Evolutionary conservation across 2,888 invertebrate species (phyloP).

Genomic region (Dermolepida albohirtum): DNA sequence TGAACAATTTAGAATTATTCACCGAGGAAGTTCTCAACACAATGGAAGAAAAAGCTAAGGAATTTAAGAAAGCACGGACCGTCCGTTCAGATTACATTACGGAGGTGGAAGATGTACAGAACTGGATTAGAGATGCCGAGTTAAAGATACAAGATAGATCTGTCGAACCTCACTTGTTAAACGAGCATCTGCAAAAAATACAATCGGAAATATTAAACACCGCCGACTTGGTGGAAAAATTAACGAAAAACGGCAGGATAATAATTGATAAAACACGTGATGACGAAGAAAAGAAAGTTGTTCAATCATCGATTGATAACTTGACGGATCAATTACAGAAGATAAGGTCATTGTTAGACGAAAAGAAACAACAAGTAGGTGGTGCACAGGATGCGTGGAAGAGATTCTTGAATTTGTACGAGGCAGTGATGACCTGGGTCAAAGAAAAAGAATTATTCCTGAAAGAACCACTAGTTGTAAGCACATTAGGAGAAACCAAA

Average conservation of each 20-base stretch:
- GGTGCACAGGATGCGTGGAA: slow-evolving; percentile 91
- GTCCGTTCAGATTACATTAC: slow-evolving; percentile 82
- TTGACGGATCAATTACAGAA: slow-evolving; percentile 83
- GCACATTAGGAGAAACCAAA: slow-evolving; percentile 83
- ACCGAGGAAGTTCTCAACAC: slow-evolving; percentile 82
- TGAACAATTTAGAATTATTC: slow-evolving; percentile 84
- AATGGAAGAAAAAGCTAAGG: slow-evolving; percentile 90
- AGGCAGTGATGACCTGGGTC: slow-evolving; percentile 86
- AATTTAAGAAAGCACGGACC: slow-evolving; percentile 87
- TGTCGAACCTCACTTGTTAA: slow-evolving; percentile 80
- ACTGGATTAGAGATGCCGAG: slow-evolving; percentile 88
- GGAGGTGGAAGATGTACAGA: slow-evolving; percentile 84
- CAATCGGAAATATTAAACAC: slow-evolving; percentile 80
- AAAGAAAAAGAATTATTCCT: slow-evolving; percentile 85
- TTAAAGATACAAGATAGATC: slow-evolving; percentile 85
- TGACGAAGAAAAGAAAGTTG: slow-evolving; percentile 79
- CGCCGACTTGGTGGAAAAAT: slow-evolving; percentile 80
- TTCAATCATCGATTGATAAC: slow-evolving; percentile 80
- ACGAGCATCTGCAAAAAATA: slow-evolving; percentile 81
- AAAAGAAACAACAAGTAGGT: slow-evolving; percentile 84
- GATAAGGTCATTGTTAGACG: slow-evolving; percentile 83
- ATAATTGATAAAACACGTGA: slow-evolving; percentile 85
- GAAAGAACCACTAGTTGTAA: slow-evolving; percentile 80
- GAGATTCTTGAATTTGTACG: slow-evolving; percentile 84
- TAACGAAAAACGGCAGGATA: slow-evolving; percentile 81